Evolutionary conservation across 2,797 vertebrate genomes (phyloP).

Genomic region (Dipus sagitta): DNA sequence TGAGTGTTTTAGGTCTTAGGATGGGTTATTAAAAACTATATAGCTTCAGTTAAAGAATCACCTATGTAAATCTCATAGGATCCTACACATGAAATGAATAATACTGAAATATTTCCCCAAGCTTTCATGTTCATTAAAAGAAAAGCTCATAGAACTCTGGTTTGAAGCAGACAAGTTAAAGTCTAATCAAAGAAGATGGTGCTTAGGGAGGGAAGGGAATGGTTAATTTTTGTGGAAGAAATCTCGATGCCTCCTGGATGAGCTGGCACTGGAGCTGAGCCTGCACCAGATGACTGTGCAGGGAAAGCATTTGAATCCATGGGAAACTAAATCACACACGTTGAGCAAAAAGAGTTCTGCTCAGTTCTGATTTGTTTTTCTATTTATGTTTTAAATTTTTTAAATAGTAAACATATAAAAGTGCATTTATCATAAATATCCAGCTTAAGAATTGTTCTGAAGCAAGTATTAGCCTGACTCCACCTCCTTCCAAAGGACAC

Average conservation of each 20-base stretch:
- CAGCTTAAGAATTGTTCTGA: neutral
- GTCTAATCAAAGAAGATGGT: neutral
- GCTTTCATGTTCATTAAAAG: neutral
- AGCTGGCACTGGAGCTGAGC: neutral
- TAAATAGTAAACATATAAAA: neutral
- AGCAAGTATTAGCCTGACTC: neutral
- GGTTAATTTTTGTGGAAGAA: neutral
- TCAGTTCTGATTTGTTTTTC: neutral
- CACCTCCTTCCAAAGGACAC: neutral
- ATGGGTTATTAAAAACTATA: neutral
- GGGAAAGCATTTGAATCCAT: neutral
- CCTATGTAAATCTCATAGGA: neutral
- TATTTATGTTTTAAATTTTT: neutral
- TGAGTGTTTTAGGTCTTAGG: slow-evolving; percentile 30
- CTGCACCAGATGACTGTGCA: neutral
- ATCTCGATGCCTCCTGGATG: neutral
- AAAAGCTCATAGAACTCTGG: neutral
- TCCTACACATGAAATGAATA: neutral
- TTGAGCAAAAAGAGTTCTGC: neutral
- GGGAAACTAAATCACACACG: neutral
- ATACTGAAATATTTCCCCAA: slow-evolving; percentile 8
- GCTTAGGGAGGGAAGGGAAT: neutral
- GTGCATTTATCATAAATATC: neutral
- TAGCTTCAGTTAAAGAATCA: slow-evolving; percentile 21
- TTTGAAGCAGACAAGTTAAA: neutral